These are phyloP conservation scores for Drosophila mauritiana DNA, from an alignment of 1,140 invertebrate species.

Conservation along the genomic window DNA sequence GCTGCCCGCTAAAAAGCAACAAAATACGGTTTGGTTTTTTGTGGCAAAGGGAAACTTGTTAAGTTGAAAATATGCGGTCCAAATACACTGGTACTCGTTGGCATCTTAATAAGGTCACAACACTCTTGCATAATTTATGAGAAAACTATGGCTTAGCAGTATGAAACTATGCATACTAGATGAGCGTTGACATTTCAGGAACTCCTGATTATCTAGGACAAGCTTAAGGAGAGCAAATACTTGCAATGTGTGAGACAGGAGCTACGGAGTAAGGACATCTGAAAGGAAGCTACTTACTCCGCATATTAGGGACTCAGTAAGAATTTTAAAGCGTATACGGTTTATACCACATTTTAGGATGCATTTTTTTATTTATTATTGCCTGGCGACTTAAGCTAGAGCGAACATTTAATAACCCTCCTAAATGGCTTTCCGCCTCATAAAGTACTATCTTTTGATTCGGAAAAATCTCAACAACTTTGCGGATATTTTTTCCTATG, in stretches of 20 bases:
- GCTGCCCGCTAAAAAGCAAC: neutral
- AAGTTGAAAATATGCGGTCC: slow-evolving; percentile 10
- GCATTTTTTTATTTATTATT: neutral
- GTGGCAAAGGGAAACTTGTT: neutral
- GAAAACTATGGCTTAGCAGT: slow-evolving; percentile 19
- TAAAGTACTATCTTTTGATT: neutral
- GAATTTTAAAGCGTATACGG: no score
- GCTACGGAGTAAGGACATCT: neutral
- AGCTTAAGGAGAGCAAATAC: slow-evolving; percentile 19
- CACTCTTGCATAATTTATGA: slow-evolving; percentile 59
- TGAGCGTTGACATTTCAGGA: slow-evolving; percentile 39
- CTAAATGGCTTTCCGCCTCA: neutral
- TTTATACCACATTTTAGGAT: no score
- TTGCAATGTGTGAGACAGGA: neutral
- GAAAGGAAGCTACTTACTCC: neutral
- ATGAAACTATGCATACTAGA: slow-evolving; percentile 59
- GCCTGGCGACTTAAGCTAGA: no score
- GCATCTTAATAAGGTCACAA: slow-evolving; percentile 38
- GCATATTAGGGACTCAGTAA: no score
- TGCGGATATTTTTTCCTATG: neutral
- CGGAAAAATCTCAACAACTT: neutral
- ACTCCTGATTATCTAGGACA: slow-evolving; percentile 32
- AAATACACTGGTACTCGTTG: neutral
- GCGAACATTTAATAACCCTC: neutral
- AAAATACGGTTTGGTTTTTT: slow-evolving; percentile 10